phyloP scores from a whole-genome alignment of 1,140 invertebrate species.

The Mercenaria mercenaria region DNA sequence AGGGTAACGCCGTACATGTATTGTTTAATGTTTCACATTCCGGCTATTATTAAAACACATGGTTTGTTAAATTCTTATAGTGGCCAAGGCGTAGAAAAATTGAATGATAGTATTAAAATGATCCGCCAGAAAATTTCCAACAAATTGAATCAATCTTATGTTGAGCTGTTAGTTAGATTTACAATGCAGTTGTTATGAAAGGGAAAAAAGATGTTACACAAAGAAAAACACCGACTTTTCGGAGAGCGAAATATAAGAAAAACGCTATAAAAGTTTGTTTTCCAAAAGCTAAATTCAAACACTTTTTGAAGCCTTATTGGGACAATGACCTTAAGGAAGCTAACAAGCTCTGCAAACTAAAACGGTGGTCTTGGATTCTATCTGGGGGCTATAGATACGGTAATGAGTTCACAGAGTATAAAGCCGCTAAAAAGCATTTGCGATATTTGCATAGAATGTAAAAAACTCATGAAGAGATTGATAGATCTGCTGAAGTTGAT shows the following conservation, averaged over 20 bases:
- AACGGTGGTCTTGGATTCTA: no score
- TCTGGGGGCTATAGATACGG: no score
- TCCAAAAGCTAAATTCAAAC: no score
- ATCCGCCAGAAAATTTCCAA: neutral
- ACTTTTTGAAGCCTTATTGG: no score
- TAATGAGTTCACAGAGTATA: no score
- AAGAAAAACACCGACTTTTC: neutral
- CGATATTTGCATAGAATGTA: no score
- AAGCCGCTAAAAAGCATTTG: no score
- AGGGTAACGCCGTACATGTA: constrained; percentile 4
- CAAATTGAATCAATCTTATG: constrained; percentile 19
- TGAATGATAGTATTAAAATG: constrained; percentile 20
- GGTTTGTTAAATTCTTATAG: neutral
- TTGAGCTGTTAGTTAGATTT: neutral
- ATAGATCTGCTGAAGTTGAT: no score
- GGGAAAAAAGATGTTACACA: neutral
- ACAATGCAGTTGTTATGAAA: neutral
- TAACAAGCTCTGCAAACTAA: no score
- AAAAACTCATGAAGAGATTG: no score
- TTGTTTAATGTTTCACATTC: neutral
- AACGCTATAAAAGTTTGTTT: no score
- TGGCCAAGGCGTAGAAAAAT: constrained; percentile 1
- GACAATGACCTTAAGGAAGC: no score
- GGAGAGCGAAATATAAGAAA: neutral
- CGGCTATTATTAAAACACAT: neutral